Evolutionary conservation across 2,797 vertebrate species (phyloP).

Genomic region (Aplochiton taeniatus): DNA sequence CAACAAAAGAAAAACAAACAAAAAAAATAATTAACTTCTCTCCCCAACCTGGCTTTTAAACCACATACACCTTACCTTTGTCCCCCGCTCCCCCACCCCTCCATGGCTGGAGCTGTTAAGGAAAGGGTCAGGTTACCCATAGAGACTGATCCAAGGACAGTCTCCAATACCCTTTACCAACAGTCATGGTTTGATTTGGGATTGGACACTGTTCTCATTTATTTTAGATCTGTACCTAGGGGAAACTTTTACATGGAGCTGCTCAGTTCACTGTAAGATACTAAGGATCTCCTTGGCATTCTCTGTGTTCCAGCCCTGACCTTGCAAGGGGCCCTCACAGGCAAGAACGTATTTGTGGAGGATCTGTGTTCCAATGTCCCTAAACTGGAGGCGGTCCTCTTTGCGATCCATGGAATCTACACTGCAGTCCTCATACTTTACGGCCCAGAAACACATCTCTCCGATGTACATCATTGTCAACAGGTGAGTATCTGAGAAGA

Average conservation of each 20-base stretch:
- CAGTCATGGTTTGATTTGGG: constrained; percentile 57
- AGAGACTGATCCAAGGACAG: constrained; percentile 56
- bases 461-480: constrained; percentile 97
- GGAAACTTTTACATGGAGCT: constrained; percentile 55
- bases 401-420: constrained; percentile 72
- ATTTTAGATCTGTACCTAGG: constrained; percentile 63
- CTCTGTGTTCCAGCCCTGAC: constrained; percentile 91
- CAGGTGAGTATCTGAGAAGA: constrained; percentile 94
- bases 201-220: constrained; percentile 55
- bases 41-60: constrained; percentile 49
- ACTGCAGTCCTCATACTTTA: constrained; percentile 84
- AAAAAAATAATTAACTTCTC: constrained; percentile 29
- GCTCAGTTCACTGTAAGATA: constrained; percentile 80
- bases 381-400: constrained; percentile 82
- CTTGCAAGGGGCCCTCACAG: constrained; percentile 91
- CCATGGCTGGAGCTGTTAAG: constrained; percentile 47
- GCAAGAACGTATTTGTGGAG: constrained; percentile 87
- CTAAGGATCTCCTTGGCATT: constrained; percentile 91
- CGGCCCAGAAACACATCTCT: constrained; percentile 98
- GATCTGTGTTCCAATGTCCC: constrained; percentile 89
- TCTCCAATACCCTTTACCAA: constrained; percentile 42
- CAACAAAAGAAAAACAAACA: constrained; percentile 4
- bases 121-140: constrained; percentile 57
- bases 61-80: constrained; percentile 34
- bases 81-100: constrained; percentile 22